Base-by-base conservation (phyloP, 2,888 invertebrate species). In the Drosophila glabriapex region DNA sequence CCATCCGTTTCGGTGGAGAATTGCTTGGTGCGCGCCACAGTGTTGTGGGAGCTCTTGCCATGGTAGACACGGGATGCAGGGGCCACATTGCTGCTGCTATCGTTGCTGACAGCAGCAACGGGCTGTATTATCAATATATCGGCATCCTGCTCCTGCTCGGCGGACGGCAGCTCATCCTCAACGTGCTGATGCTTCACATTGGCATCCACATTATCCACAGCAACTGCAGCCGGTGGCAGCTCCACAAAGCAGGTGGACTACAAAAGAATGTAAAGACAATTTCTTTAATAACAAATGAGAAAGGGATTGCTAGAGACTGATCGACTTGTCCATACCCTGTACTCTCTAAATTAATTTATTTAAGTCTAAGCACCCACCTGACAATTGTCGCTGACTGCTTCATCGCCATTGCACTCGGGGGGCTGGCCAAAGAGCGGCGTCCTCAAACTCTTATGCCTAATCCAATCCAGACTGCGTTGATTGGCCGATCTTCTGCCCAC, bases 361-460 rank as follows among this genome's bases (percentile, higher is more conserved):
- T 5, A 41, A n/a, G 1, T 25, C 19, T 31, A 19, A 29, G 0
- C 12, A 58, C 53, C 81, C 72, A 95, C 95, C 94, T 95, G 95
- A 71, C 95, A 95, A 50, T 95, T 95, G 0, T 91, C 91, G 29
- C 80, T 86, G 22, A 77, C 79, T 4, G 78, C 67, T 93, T 88
- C 73, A 92, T 94, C 82, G 92, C 94, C 80, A 93, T 93, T 86
- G 78, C 92, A 92, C 55, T 92, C 91, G 10, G 91, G 68, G 91
- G 95, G 29, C 92, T 94, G 92, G 0, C 93, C 92, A 37, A 94
- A 92, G 0, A 92, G 69, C 14, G 89, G 87, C 9, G 91, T 79
- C 31, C 80, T 85, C 10, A 91, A 62, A 5, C 77, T 85, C 56
- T 85, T 82, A 3, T 82, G 80, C 31, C 73, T 80, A 9, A 90